Evolutionary conservation across 2,888 invertebrate species (phyloP), one percentile per base, ranked within the genome.

Genomic region (Eupithecia subfuscata): DNA sequence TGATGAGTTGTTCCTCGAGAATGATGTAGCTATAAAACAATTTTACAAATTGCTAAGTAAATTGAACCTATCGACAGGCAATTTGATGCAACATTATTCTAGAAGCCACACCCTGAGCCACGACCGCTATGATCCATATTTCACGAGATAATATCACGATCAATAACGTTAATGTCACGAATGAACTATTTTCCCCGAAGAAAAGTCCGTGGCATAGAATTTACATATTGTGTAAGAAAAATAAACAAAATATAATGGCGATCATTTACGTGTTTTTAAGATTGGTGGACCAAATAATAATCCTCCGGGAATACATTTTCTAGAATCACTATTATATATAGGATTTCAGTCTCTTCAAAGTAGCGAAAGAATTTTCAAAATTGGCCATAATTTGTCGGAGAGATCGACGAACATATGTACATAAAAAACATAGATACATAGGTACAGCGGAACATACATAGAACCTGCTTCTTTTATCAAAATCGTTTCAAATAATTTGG

Each of bases 101-200:
- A 70, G 74, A 74, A 76, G 77, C 79, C 78, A 79, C 83, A 82
- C 82, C 83, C 75, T 79, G 68, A 48, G 65, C 78, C 43, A 74
- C 75, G 69, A 74, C 68, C 70, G 86, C 75, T 78, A 70, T 71
- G 79, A 85, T 84, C 83, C 83, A 85, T 86, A 87, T 87, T 87
- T 86, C 86, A 85, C 82, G 82, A 85, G 82, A 80, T 82, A 87
- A 83, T 83, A 84, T 83, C 85, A 86, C 85, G 85, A 87, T 79
- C 85, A 82, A 84, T 82, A 81, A 72, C 60, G 22, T 75, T 45
- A 71, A 75, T 73, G 71, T 78, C 74, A 77, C 48, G 75, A 75
- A 64, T 71, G 43, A 75, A 77, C 68, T 65, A 71, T 79, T 45
- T 37, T 22, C 16, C 9, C 18, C 34, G 64, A 34, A 64, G 30